Evolutionary conservation across 2,888 invertebrate genomes (phyloP).

Genomic region (Thumatha senex): DNA sequence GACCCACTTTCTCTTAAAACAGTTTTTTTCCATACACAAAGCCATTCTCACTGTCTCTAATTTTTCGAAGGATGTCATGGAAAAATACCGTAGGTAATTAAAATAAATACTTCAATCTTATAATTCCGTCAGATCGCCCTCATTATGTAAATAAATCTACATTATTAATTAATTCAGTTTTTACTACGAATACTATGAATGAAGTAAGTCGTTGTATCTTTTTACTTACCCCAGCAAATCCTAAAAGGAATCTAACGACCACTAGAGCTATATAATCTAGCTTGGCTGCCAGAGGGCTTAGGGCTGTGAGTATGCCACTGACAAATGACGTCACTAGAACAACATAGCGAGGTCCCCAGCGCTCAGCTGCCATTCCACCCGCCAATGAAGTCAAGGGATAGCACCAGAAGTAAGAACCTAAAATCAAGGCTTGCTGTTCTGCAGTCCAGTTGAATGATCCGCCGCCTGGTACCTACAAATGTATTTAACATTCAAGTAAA

Average conservation of each 20-base stretch:
- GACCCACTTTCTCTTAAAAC: neutral
- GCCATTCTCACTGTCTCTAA: neutral
- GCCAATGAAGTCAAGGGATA: constrained; percentile 86
- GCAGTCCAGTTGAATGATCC: constrained; percentile 81
- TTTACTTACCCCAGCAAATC: constrained; percentile 84
- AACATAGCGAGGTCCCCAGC: constrained; percentile 85
- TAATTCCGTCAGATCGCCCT: neutral
- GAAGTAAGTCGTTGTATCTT: too few relatives aligned
- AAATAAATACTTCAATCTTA: neutral
- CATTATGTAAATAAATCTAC: neutral
- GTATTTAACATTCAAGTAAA: too few relatives aligned
- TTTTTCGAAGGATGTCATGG: neutral
- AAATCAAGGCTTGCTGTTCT: constrained; percentile 84
- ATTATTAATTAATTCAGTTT: neutral
- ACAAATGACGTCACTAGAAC: constrained; percentile 79
- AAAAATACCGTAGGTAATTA: neutral
- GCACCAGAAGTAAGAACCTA: constrained; percentile 88
- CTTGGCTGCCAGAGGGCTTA: constrained; percentile 84
- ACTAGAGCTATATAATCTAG: constrained; percentile 83
- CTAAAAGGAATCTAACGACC: constrained; percentile 82
- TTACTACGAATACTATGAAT: too few relatives aligned
- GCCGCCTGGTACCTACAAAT: constrained; percentile 45
- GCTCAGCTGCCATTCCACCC: constrained; percentile 87
- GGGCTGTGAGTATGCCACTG: constrained; percentile 81
- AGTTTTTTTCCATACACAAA: neutral